Percentiles rank a stretch among this genome's conserved stretches.
These are phyloP conservation scores for Portunus trituberculatus DNA, from an alignment of 1,140 invertebrate species.

Conservation along the genomic window DNA sequence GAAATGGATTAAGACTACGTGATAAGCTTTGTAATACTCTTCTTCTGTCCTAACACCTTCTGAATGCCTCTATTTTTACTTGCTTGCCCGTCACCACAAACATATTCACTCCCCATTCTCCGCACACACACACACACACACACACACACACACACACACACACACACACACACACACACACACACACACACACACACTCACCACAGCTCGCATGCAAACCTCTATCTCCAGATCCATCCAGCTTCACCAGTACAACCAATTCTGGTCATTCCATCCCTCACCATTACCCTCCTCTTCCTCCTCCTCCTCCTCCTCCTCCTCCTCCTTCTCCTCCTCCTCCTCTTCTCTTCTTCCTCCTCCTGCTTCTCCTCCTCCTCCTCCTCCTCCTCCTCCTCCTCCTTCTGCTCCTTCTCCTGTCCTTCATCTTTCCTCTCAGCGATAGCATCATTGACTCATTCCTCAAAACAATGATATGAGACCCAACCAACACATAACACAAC, in stretches of 20 bases:
- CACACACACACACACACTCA: slow-evolving; percentile 18
- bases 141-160: slow-evolving; percentile 20
- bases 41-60: no score
- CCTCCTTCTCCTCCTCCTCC: neutral
- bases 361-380: neutral
- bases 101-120: no score
- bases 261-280: slow-evolving; percentile 5
- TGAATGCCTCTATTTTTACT: no score
- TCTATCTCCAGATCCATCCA: neutral
- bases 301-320: neutral
- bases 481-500: no score
- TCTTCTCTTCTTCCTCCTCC: neutral
- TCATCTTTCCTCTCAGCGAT: neutral
- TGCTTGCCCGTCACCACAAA: no score
- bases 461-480: neutral
- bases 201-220: neutral
- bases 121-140: neutral
- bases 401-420: no score
- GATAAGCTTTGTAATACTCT: no score
- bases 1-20: no score
- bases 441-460: neutral
- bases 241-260: no score
- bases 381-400: slow-evolving; percentile 4
- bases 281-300: neutral
- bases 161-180: slow-evolving; percentile 12